Base-by-base conservation (phyloP, 2,113 vertebrate species). In the Corydoras sp. region DNA sequence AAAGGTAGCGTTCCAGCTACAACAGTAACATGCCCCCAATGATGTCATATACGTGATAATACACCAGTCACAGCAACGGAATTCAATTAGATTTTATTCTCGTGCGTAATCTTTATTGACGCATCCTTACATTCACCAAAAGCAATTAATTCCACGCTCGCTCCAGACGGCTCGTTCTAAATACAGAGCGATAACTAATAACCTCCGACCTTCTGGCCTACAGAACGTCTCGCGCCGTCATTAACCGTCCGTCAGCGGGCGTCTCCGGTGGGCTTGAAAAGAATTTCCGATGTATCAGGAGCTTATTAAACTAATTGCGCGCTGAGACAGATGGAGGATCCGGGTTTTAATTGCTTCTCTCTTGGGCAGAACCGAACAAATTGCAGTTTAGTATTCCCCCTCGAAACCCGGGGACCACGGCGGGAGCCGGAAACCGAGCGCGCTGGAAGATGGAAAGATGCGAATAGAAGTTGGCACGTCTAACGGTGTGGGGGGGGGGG, bases 221-320 rank as follows among this genome's bases (percentile, higher is more conserved):
- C 32, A 35, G 6, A 35, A 35, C 6, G 32, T 4, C 32, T 35
- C 6, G n/a, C n/a, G n/a, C n/a, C n/a, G n/a, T 35, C 6, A 6
- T 35, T 35, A 35, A 35, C 32, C 6, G 32, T 35, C 64, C 48
- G 49, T 76, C 71, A 62, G 31, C 29, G 14, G 53, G 31, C 68
- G n/a, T 15, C 31, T 58, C 61, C 3, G 3, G 18, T 64, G 62
- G 49, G 2, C n/a, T 12, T 54, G 14, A 55, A 55, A 63, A 54
- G 15, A 0, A 3, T 1, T 9, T n/a, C n/a, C 3, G 14, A 3
- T 60, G 13, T 77, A 72, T 71, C 60, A 29, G 30, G 50, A 66
- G 43, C 64, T 68, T 67, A 76, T 78, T 77, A 71, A 79, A 76
- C 66, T 69, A 69, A 76, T 75, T 78, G 74, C 13, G 48, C n/a